phyloP scores from a whole-genome alignment of 2,797 vertebrate species.

The Gobio occitaniae region DNA sequence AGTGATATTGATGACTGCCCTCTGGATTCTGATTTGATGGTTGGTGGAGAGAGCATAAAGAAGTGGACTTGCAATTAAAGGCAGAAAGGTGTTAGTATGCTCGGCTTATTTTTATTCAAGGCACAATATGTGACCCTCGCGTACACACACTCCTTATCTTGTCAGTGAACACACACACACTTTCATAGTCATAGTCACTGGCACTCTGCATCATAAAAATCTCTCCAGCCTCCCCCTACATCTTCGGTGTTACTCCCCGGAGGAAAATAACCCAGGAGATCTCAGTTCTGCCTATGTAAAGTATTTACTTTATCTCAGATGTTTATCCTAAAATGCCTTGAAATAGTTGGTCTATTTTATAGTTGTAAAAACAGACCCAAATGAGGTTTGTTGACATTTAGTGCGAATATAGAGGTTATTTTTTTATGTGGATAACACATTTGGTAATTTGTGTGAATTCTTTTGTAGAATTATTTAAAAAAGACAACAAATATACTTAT shows the following conservation, averaged over 20 bases:
- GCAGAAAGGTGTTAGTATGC: constrained; percentile 60
- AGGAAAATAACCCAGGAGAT: constrained; percentile 1
- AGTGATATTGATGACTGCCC: neutral
- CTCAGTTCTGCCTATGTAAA: neutral
- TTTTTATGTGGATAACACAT: neutral
- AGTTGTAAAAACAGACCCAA: neutral
- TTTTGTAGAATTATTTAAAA: too few relatives aligned
- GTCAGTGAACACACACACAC: constrained; percentile 45
- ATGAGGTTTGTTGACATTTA: neutral
- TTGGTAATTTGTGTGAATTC: neutral
- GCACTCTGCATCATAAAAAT: constrained; percentile 51
- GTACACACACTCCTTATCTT: constrained; percentile 50
- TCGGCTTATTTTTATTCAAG: constrained; percentile 82
- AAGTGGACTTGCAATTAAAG: constrained; percentile 35
- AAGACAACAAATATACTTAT: too few relatives aligned
- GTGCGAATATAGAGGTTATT: neutral
- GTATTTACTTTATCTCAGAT: neutral
- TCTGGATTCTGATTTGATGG: constrained; percentile 15
- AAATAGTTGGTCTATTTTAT: too few relatives aligned
- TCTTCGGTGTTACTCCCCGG: neutral
- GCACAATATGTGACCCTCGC: constrained; percentile 75
- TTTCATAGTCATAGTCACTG: constrained; percentile 64
- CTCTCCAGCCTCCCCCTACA: constrained; percentile 26
- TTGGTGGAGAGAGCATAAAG: constrained; percentile 28
- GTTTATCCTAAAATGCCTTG: neutral